Percentiles rank a stretch among this genome's conserved stretches.
These are phyloP conservation scores for Adelognathus sp. DNA, from an alignment of 2,888 invertebrate species.

Conservation along the genomic window DNA sequence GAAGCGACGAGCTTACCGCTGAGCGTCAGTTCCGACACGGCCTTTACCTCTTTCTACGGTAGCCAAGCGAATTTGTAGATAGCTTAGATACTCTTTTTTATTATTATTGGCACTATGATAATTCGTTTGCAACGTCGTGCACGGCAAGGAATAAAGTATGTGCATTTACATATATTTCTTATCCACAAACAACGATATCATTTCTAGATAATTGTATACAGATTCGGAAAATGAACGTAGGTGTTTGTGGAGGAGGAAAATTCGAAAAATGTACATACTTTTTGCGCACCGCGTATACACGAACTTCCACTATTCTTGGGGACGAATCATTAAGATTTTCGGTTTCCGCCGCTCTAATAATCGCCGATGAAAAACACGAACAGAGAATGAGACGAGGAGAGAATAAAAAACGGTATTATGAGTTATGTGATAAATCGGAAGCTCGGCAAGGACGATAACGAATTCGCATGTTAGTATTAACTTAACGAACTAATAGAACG, in stretches of 20 bases:
- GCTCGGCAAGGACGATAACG: background rate
- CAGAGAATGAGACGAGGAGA: background rate
- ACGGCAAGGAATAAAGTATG: no score
- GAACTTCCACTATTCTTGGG: background rate
- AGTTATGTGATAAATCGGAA: background rate
- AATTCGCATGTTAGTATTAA: slow-evolving; percentile 19
- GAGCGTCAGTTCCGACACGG: slow-evolving; percentile 83
- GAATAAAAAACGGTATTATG: background rate
- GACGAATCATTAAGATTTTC: background rate
- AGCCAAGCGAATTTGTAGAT: slow-evolving; percentile 80
- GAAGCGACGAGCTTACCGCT: slow-evolving; percentile 79
- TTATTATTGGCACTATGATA: slow-evolving; percentile 15
- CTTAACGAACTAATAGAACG: slow-evolving; percentile 19
- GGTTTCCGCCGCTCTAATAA: background rate
- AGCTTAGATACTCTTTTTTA: slow-evolving; percentile 26
- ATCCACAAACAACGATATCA: no score
- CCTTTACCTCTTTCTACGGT: slow-evolving; percentile 83
- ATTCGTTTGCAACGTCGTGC: background rate
- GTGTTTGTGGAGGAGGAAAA: no score
- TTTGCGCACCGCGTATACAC: no score
- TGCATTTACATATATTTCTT: no score
- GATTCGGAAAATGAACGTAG: no score
- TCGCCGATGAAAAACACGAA: background rate
- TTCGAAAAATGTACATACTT: no score
- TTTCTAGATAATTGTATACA: no score